Percentiles rank a stretch among this genome's conserved stretches.
Evolutionary conservation across 1,140 invertebrate genomes (phyloP).

Genomic region (Laupala kohalensis): DNA sequence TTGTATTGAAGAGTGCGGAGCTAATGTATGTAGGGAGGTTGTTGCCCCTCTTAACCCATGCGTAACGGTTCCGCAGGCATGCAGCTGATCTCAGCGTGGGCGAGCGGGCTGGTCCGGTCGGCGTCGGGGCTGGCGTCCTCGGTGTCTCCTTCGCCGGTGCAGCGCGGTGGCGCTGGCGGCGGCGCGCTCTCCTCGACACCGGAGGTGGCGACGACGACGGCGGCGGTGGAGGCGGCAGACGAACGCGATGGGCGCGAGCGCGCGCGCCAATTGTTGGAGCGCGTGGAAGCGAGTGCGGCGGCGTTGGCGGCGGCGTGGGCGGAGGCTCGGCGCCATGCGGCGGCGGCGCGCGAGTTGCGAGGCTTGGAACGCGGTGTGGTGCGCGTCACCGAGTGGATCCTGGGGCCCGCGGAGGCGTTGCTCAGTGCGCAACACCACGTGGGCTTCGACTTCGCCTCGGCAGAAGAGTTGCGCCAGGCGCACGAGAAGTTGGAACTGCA

Average conservation of each 20-base stretch:
- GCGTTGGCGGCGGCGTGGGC: slow-evolving; percentile 34
- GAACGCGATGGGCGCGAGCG: slow-evolving; percentile 40
- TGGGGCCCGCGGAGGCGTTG: slow-evolving; percentile 57
- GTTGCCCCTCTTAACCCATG: too few species aligned
- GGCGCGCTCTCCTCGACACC: too few species aligned
- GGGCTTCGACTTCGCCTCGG: slow-evolving; percentile 53
- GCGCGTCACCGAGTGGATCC: slow-evolving; percentile 61
- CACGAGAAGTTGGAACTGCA: slow-evolving; percentile 64
- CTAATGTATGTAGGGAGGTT: too few species aligned
- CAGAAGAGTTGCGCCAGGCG: slow-evolving; percentile 51
- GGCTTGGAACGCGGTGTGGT: slow-evolving; percentile 46
- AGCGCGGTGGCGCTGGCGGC: too few species aligned
- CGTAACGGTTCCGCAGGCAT: too few species aligned
- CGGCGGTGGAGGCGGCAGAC: slow-evolving; percentile 30
- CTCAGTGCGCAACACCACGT: slow-evolving; percentile 54
- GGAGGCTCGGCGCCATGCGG: slow-evolving; percentile 41
- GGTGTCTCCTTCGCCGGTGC: too few species aligned
- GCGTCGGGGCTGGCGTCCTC: too few species aligned
- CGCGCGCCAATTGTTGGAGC: slow-evolving; percentile 39
- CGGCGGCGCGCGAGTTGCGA: slow-evolving; percentile 43
- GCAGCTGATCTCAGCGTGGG: too few species aligned
- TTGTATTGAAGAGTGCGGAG: too few species aligned
- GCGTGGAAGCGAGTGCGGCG: slow-evolving; percentile 30
- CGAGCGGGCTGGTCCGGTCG: too few species aligned
- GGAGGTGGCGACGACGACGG: neutral